Base-by-base conservation (phyloP, 2,797 vertebrate species). In the Protonibea diacanthus region DNA sequence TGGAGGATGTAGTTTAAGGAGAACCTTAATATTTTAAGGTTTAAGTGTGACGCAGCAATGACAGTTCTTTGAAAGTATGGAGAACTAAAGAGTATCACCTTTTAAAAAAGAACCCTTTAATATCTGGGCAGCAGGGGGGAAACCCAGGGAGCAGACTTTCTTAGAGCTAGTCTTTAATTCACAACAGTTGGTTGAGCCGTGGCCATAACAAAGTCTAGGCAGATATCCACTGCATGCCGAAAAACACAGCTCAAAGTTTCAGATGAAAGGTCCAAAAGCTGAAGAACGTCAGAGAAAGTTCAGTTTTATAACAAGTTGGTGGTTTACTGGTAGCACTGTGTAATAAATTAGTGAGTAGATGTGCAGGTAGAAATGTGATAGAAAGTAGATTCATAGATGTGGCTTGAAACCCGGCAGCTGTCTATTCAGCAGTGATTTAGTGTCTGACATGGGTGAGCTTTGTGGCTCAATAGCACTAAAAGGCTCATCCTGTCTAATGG, bases 401-500 rank as follows among this genome's bases (percentile, higher is more conserved):
- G 82, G 78, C 80, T 64, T 27, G 33, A 83, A 82, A 76, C 71
- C 79, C 62, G n/a, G 81, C 77, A 80, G 70, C 84, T 84, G 85
- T 90, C 91, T 80, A 44, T 85, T 92, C 85, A 61, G 84, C 85
- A n/a, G 84, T 93, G 93, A 95, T 95, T 95, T 93, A 94, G 72
- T 17, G 33, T 78, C 90, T 84, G 87, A 90, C 90, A 89, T 78
- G 81, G 87, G 59, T 86, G 78, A 88, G 82, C 80, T 81, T 73
- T 51, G 86, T 86, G 84, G 89, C 88, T 95, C 93, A 93, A 93
- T 95, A 94, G 93, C 92, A 92, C 92, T 94, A 93, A 95, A 92
- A 94, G 92, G 93, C 92, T 94, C 90, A 93, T 94, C 91, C 88
- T 76, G 82, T 83, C 90, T 95, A 95, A 95, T 94, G 92, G 92